Evolutionary conservation across 2,113 vertebrate genomes (phyloP), one percentile per base, ranked within the genome.

Genomic region (Fulmarus glacialis): DNA sequence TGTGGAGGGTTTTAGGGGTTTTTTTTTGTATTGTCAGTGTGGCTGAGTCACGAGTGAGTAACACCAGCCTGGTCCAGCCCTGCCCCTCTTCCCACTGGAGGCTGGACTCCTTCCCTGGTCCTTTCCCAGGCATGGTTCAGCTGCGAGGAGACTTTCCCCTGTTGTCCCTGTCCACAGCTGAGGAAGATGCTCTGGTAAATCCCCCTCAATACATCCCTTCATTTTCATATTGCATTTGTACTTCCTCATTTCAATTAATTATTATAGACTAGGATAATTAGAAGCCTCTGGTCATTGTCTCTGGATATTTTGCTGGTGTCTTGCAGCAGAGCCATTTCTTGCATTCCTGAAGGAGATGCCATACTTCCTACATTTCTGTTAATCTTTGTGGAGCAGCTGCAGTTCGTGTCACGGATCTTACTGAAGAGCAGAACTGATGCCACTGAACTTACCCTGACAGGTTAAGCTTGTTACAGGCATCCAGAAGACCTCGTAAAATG

Each of bases 1-100:
- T 3, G 40, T n/a, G 9, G 48, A 24, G 3, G 0, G 15, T 20
- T 50, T 43, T 67, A 16, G 12, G 8, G 4, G 21, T 21, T 14
- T 23, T 17, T 43, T 21, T 27, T 23, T 19, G 7, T 42, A 4
- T 47, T 53, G 34, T 34, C 15, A 12, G 47, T 1, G 5, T 34
- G 50, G 58, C 43, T 48, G 26, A 59, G 29, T 16, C 20, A 7
- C 1, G 5, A n/a, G 15, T 36, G 38, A 55, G 47, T 6, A 21
- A 42, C 19, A 29, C 52, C 40, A 70, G 55, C 47, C 40, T 34
- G 38, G n/a, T 19, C 36, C 66, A 64, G 5, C 50, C 14, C 38
- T 75, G 48, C 7, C 38, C 47, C 29, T 64, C 24, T 38, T n/a
- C 59, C 47, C 47, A 12, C 5, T 29, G 7, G 36, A 27, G 36